Evolutionary conservation across 2,113 vertebrate species (phyloP).

Genomic region (Megaceryle maxima): DNA sequence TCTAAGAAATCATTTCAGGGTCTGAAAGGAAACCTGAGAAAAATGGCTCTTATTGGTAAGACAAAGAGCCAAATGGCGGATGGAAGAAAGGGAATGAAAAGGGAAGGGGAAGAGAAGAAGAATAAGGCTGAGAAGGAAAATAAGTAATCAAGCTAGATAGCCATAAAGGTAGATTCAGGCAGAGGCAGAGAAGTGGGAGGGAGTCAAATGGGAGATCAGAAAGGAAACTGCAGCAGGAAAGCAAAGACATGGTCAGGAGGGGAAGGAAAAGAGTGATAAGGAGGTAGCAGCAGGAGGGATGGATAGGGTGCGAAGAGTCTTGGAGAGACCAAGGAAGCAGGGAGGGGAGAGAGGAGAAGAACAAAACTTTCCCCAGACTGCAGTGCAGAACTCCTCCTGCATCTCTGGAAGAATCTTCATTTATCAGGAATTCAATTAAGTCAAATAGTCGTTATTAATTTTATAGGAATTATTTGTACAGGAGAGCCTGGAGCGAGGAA

Average conservation of each 20-base stretch:
- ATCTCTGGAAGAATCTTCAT: slow-evolving; percentile 41
- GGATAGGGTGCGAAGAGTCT: neutral
- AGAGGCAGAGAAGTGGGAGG: neutral
- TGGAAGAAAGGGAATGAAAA: neutral
- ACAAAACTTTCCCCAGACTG: neutral
- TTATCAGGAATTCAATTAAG: slow-evolving; percentile 80
- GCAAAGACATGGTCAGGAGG: neutral
- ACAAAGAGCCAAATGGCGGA: neutral
- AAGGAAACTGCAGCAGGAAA: neutral
- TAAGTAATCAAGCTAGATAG: neutral
- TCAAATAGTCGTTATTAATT: slow-evolving; percentile 75
- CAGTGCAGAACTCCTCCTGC: neutral
- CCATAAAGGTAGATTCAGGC: neutral
- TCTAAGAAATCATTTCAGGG: neutral
- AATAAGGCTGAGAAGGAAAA: neutral
- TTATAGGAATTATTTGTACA: slow-evolving; percentile 76
- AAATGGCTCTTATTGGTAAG: neutral
- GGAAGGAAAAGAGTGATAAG: neutral
- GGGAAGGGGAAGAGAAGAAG: neutral
- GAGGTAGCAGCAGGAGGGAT: neutral
- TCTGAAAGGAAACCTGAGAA: neutral
- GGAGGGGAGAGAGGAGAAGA: neutral
- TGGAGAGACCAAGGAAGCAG: neutral
- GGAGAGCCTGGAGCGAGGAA: slow-evolving; percentile 71
- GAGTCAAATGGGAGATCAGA: neutral